Evolutionary conservation across 2,113 vertebrate species (phyloP).

Genomic region (Alligator sinensis): DNA sequence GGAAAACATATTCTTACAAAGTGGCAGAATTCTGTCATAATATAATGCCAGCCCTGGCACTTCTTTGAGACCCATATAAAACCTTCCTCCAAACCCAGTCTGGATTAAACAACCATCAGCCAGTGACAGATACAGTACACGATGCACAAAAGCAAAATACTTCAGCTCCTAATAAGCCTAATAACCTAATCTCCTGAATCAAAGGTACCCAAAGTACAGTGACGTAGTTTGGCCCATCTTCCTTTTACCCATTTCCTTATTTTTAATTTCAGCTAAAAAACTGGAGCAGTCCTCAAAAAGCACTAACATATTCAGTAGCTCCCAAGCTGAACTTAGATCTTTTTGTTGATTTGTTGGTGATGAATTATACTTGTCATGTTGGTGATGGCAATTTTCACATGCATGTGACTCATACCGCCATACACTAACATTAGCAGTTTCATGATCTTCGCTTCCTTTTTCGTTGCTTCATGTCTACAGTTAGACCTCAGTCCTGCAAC

Average conservation of each 20-base stretch:
- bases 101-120: background rate
- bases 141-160: background rate
- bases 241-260: background rate
- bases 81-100: background rate
- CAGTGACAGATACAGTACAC: background rate
- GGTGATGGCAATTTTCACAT: background rate
- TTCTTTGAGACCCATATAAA: background rate
- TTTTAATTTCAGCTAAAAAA: background rate
- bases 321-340: too few species aligned
- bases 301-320: fast-evolving
- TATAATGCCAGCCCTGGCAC: background rate
- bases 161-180: background rate
- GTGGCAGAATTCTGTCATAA: background rate
- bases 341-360: background rate
- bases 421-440: background rate
- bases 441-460: background rate
- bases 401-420: background rate
- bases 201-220: background rate
- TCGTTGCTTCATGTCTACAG: background rate
- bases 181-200: background rate
- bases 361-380: background rate
- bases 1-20: background rate
- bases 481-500: background rate
- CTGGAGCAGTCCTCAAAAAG: fast-evolving
- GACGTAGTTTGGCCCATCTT: background rate